Evolutionary conservation across 2,113 vertebrate species (phyloP), one percentile per base, ranked within the genome.

Genomic region (Cinclus cinclus): DNA sequence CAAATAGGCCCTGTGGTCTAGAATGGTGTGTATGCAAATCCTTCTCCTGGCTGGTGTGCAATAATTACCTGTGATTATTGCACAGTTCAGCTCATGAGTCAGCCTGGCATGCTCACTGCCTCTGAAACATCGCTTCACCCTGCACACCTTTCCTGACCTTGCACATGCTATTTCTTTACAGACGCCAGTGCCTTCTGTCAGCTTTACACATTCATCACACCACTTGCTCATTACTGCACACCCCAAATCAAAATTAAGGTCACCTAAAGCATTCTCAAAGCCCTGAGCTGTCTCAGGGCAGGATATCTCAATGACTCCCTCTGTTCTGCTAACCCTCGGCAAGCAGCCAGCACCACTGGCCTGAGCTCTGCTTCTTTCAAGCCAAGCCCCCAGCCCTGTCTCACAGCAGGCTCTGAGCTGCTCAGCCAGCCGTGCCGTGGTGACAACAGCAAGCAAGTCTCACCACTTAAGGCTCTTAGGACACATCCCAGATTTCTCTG

Each of bases 61-160:
- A 11, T 93, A 92, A 93, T 95, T 91, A 92, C 93, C 96, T 70
- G 65, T 89, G 92, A 94, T 96, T 91, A 94, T 94, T 94, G 96
- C 93, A 90, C 81, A 96, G 92, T 89, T 94, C 95, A 94, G 92
- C 96, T 95, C 84, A 82, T 89, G 92, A 96, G 87, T 94, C 84
- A 94, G 84, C 79, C 86, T 83, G 86, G 67, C 41, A 0, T 49
- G 86, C 90, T 91, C 6, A 1, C 74, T 87, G 69, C 56, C 87
- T 89, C 83, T 91, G 95, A 82, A 89, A n/a, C 93, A 85, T 76
- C 2, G 0, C 62, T 75, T 93, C 82, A 91, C 84, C 82, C 62
- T 2, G 10, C 74, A 78, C 88, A 92, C 90, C 94, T 88, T 69
- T 73, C 76, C 70, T 91, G 92, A 93, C 94, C 93, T 91, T 71